Evolutionary conservation across 2,797 vertebrate genomes (phyloP).

Genomic region (Acrocephalus scirpaceus): DNA sequence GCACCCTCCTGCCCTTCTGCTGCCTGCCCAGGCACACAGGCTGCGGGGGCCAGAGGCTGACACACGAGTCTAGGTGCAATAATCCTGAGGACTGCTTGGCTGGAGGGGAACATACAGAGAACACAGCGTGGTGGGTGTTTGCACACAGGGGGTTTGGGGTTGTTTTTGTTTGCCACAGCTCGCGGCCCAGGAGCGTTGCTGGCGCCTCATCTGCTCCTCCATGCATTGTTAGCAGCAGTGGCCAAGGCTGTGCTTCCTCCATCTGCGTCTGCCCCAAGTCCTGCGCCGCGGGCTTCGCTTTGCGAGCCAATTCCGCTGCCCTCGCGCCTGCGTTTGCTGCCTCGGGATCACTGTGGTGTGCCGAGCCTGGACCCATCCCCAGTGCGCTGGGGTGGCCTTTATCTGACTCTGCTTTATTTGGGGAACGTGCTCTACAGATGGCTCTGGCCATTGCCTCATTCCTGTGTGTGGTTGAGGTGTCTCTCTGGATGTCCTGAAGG

Average conservation of each 20-base stretch:
- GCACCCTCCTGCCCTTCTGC: neutral
- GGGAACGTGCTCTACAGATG: neutral
- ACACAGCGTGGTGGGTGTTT: neutral
- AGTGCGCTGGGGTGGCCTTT: accelerated
- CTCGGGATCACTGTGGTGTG: accelerated
- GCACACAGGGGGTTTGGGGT: neutral
- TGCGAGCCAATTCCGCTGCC: accelerated
- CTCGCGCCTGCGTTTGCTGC: neutral
- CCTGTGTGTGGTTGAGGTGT: accelerated
- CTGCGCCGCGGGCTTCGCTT: accelerated
- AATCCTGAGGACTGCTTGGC: neutral
- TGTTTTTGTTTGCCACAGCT: neutral
- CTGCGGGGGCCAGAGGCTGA: neutral
- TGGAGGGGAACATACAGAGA: neutral
- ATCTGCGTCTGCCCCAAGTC: neutral
- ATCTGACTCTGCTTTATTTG: neutral
- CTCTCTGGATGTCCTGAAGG: neutral
- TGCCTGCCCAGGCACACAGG: neutral
- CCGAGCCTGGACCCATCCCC: accelerated
- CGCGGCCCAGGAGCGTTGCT: neutral
- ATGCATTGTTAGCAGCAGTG: neutral
- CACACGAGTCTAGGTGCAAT: accelerated
- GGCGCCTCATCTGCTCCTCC: neutral
- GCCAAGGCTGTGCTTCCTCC: neutral
- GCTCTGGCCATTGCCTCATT: neutral